A percentile compares a stretch with the other conserved stretches of the same genome.
These are phyloP conservation scores for Typhlomys cinereus DNA, from an alignment of 2,113 vertebrate species.

Conservation along the genomic window DNA sequence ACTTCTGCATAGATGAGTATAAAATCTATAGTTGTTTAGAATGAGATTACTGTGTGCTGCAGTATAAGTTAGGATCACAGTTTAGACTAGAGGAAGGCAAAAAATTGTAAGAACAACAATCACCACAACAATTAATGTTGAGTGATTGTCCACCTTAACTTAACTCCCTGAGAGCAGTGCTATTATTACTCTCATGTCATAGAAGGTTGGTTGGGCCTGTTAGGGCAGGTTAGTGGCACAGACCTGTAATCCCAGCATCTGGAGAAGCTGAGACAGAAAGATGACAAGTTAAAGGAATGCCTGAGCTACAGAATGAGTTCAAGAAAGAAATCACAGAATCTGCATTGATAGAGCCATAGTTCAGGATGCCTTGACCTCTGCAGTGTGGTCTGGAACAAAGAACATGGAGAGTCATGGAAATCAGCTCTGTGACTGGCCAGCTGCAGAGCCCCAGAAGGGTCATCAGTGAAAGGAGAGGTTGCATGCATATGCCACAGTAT, in stretches of 20 bases:
- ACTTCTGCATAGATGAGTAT: neutral
- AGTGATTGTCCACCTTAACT: neutral
- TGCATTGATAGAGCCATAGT: neutral
- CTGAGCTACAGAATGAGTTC: neutral
- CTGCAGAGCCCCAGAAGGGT: neutral
- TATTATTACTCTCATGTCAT: neutral
- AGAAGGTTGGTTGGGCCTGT: neutral
- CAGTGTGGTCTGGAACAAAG: neutral
- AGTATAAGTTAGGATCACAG: neutral
- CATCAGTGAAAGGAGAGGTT: neutral
- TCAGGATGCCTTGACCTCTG: neutral
- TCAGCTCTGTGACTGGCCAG: neutral
- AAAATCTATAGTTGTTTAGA: conserved; percentile 4
- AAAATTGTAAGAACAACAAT: conserved; percentile 12
- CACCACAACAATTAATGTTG: neutral
- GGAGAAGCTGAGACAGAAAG: neutral
- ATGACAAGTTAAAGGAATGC: neutral
- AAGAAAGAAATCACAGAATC: neutral
- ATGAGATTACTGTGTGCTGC: neutral
- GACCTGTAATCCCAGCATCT: neutral
- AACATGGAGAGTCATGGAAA: neutral
- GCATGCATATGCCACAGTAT: neutral
- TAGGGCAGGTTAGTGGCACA: too few species aligned
- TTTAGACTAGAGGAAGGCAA: neutral
- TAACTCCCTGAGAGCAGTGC: neutral